Percentiles rank a stretch among this genome's conserved stretches.
phyloP scores from a whole-genome alignment of 2,797 vertebrate species.

The Brachymystax lenok region DNA sequence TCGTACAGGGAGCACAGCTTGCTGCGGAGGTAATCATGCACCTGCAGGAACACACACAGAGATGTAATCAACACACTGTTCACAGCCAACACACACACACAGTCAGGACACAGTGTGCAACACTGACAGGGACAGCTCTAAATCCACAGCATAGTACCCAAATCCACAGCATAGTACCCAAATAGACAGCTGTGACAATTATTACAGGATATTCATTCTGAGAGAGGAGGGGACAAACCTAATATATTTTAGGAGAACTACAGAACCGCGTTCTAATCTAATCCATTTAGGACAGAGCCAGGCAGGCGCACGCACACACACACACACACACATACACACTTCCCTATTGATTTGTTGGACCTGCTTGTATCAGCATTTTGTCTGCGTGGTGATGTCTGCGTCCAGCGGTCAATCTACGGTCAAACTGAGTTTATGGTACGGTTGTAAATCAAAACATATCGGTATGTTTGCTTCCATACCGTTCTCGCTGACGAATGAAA shows the following conservation, averaged over 20 bases:
- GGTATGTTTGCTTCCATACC: conserved; percentile 5
- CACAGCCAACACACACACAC: conserved; percentile 14
- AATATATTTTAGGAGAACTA: background rate
- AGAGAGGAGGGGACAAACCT: background rate
- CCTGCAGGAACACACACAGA: conserved; percentile 73
- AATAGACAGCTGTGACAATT: background rate
- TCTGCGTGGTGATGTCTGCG: conserved; percentile 58
- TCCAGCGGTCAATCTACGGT: conserved; percentile 44
- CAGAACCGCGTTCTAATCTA: background rate
- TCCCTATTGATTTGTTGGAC: conserved; percentile 34
- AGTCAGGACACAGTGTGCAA: background rate
- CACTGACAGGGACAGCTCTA: background rate
- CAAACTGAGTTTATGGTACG: conserved; percentile 55
- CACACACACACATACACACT: conserved; percentile 5
- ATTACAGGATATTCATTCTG: too few species aligned
- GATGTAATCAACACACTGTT: conserved; percentile 78
- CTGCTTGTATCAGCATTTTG: conserved; percentile 59
- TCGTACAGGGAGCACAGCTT: conserved; percentile 82
- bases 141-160: background rate
- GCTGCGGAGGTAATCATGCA: conserved; percentile 83
- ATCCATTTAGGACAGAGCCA: background rate
- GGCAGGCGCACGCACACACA: background rate
- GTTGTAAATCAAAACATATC: conserved; percentile 56
- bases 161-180: background rate
- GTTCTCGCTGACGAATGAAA: conserved; percentile 34